Evolutionary conservation across 64 coral and sea anemone genomes (phyloP).

Genomic region (Dendronephthya gigantea): DNA sequence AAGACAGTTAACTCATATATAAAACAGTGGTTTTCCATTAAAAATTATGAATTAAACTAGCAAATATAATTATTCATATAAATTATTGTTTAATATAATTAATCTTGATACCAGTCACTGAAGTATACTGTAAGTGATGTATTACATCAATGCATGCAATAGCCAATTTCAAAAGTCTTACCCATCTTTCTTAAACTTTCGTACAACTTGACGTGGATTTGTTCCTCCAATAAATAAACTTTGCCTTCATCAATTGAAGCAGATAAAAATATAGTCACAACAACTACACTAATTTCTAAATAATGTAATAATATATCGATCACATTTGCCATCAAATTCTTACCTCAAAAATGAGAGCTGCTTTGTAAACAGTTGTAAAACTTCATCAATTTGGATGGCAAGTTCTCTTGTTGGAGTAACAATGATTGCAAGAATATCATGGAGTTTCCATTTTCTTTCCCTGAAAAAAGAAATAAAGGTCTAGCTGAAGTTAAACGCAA

Average conservation of each 20-base stretch:
- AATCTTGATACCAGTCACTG: too few relatives aligned
- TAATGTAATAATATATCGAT: too few relatives aligned
- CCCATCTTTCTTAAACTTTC: constrained; percentile 77
- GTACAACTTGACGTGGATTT: constrained; percentile 53
- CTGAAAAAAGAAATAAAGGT: constrained; percentile 35
- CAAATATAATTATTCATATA: too few relatives aligned
- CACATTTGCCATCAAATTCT: neutral
- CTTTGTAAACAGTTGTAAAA: constrained; percentile 51
- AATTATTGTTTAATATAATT: too few relatives aligned
- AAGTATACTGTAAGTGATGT: too few relatives aligned
- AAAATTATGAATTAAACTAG: too few relatives aligned
- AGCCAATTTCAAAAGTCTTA: constrained; percentile 1
- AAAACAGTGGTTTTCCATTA: too few relatives aligned
- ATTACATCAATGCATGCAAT: too few relatives aligned
- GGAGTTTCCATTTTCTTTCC: constrained; percentile 58
- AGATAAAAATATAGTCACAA: neutral
- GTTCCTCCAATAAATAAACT: constrained; percentile 72
- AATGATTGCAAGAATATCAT: constrained; percentile 89
- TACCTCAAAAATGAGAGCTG: neutral
- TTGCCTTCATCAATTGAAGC: constrained; percentile 41
- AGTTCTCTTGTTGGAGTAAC: constrained; percentile 93
- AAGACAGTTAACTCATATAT: too few relatives aligned
- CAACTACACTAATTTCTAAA: neutral
- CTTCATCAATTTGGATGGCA: constrained; percentile 92
- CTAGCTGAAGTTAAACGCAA: neutral